Percentiles rank a stretch among this genome's conserved stretches.
Conservation (phyloP, 2,113 vertebrate genomes). For the Tetrax tetrax region DNA sequence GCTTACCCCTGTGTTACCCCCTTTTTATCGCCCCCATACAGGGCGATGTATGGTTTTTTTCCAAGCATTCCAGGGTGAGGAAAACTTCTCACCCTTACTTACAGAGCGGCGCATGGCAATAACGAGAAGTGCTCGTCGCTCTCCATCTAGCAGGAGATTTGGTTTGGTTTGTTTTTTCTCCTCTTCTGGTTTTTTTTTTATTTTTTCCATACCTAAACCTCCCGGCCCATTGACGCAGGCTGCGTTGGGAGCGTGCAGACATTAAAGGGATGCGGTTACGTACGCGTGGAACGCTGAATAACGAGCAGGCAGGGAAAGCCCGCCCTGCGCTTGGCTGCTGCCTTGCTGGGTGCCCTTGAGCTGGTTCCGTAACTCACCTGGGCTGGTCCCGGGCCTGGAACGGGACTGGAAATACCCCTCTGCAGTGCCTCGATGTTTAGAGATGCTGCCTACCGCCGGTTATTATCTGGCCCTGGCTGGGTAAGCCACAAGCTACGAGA, state of each 20-base stretch:
- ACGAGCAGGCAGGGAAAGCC: not conserved
- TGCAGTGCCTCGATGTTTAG: not conserved
- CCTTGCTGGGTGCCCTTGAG: not conserved
- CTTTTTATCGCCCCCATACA: not conserved
- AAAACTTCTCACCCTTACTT: not conserved
- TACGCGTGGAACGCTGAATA: not conserved
- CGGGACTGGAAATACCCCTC: not conserved
- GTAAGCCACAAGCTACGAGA: not conserved
- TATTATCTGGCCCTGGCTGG: not conserved
- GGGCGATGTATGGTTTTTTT: not conserved
- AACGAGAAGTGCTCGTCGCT: not conserved
- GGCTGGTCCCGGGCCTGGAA: not conserved
- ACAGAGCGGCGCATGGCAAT: not conserved
- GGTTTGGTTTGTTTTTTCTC: not conserved
- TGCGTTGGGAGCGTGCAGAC: not conserved
- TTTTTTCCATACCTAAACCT: not conserved
- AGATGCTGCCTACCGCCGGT: not conserved
- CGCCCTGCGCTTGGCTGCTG: not conserved
- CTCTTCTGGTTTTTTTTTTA: too few relatives aligned
- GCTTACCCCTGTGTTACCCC: rapidly evolving
- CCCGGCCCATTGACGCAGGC: not conserved
- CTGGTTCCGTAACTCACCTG: not conserved
- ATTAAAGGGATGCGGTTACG: rapidly evolving
- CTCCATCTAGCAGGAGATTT: not conserved
- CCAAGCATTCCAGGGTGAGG: not conserved